phyloP scores from a whole-genome alignment of 1,140 invertebrate species.

The Cydia amplana region DNA sequence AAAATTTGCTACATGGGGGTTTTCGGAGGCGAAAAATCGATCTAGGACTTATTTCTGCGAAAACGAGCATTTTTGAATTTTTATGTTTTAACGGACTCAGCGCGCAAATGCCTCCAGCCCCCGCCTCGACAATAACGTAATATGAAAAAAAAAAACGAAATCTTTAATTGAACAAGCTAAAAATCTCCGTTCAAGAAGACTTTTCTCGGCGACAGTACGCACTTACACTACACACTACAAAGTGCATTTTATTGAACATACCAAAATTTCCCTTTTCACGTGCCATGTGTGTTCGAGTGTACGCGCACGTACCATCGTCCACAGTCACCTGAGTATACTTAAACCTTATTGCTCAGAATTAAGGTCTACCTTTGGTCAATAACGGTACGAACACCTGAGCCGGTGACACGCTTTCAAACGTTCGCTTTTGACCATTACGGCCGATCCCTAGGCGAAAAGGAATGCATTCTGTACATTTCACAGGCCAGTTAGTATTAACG shows the following conservation, averaged over 20 bases:
- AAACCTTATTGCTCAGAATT: too few species aligned
- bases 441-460: constrained; percentile 11
- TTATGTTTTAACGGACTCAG: too few species aligned
- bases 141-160: too few species aligned
- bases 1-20: too few species aligned
- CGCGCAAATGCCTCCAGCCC: too few species aligned
- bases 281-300: neutral
- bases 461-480: constrained; percentile 3
- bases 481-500: neutral
- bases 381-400: neutral
- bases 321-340: too few species aligned
- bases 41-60: too few species aligned
- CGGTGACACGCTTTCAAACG: constrained; percentile 18
- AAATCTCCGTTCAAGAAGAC: neutral
- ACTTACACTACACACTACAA: neutral
- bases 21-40: too few species aligned
- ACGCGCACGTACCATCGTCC: neutral
- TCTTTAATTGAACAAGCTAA: too few species aligned
- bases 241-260: neutral
- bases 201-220: neutral
- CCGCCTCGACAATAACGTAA: too few species aligned
- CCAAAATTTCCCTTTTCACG: neutral
- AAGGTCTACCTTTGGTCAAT: too few species aligned
- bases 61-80: too few species aligned
- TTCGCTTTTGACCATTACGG: constrained; percentile 13